Evolutionary conservation across 2,113 vertebrate genomes (phyloP).

Genomic region (Chaetops frenatus): DNA sequence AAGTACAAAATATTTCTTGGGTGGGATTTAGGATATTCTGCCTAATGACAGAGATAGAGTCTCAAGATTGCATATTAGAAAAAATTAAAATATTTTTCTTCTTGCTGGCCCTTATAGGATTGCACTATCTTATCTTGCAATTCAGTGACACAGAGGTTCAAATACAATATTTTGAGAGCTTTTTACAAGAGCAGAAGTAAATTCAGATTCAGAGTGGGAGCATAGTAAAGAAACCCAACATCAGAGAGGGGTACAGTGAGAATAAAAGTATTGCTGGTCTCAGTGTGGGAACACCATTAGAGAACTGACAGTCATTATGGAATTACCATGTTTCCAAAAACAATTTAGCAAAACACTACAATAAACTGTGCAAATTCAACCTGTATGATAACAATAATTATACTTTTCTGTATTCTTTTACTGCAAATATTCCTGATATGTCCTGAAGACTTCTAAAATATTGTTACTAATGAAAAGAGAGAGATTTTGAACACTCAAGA

Average conservation of each 20-base stretch:
- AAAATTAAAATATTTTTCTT: neutral
- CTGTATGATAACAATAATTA: neutral
- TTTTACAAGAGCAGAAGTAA: neutral
- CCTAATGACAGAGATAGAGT: neutral
- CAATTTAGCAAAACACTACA: neutral
- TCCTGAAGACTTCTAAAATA: slow-evolving; percentile 9
- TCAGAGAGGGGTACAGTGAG: neutral
- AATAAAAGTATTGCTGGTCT: neutral
- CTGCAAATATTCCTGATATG: neutral
- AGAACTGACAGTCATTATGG: neutral
- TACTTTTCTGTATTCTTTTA: neutral
- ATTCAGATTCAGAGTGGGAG: neutral
- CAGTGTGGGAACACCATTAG: neutral
- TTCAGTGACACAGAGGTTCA: neutral
- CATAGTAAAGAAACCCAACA: neutral
- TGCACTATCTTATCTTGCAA: neutral
- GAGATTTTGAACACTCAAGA: neutral
- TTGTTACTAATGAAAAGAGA: neutral
- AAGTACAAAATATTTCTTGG: neutral
- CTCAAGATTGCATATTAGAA: neutral
- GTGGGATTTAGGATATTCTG: neutral
- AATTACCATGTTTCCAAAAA: neutral
- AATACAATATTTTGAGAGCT: neutral
- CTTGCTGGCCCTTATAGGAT: neutral
- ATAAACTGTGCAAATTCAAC: neutral